Conservation (phyloP, 1,140 invertebrate species). For the Chlorops oryzae region DNA sequence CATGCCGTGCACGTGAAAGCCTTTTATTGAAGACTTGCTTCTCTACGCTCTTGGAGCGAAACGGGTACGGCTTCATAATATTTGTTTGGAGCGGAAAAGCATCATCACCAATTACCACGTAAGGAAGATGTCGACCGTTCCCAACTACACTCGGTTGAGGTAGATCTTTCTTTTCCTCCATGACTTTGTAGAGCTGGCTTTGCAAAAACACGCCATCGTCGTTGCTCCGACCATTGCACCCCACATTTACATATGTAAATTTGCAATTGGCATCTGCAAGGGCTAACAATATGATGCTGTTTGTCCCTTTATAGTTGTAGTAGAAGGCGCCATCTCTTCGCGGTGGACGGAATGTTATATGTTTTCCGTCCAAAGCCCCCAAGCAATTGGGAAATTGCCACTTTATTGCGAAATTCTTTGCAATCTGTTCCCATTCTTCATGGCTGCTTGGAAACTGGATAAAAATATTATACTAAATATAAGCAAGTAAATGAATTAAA, state of each 20-base stretch:
- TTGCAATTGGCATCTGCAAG: constrained; percentile 47
- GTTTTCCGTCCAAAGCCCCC: constrained; percentile 40
- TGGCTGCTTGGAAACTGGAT: neutral
- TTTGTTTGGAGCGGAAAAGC: constrained; percentile 47
- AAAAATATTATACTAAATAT: too few relatives aligned
- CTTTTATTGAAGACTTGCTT: too few relatives aligned
- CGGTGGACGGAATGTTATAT: constrained; percentile 24
- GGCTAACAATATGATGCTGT: constrained; percentile 49
- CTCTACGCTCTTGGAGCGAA: too few relatives aligned
- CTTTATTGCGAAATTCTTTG: neutral
- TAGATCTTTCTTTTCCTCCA: constrained; percentile 20
- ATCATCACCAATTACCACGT: constrained; percentile 50
- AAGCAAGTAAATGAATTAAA: too few relatives aligned
- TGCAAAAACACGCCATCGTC: constrained; percentile 45
- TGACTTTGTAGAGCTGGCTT: constrained; percentile 42
- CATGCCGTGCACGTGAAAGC: too few relatives aligned
- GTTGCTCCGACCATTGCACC: constrained; percentile 40
- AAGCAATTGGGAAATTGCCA: constrained; percentile 8
- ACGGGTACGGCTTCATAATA: constrained; percentile 48
- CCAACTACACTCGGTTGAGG: constrained; percentile 24
- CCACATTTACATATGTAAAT: constrained; percentile 47
- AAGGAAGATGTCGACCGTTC: constrained; percentile 54
- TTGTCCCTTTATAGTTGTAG: constrained; percentile 49
- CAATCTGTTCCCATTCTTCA: constrained; percentile 2
- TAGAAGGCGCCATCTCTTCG: constrained; percentile 39